Evolutionary conservation across 35 echinoderm and acorn worm genomes (phyloP).

Genomic region (Strongylocentrotus purpuratus): DNA sequence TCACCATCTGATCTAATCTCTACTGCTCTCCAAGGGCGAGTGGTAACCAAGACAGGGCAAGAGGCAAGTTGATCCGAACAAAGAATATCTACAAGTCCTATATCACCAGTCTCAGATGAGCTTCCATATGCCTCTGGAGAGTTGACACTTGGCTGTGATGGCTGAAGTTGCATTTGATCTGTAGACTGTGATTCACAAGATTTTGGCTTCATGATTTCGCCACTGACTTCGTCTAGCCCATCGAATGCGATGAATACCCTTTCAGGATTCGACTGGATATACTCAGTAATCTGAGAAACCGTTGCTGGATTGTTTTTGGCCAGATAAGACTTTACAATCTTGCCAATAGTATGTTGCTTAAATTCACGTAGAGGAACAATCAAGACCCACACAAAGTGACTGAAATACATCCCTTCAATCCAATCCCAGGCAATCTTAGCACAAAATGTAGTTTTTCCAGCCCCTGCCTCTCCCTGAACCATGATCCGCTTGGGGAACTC

Average conservation of each 20-base stretch:
- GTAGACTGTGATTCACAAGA: too few species aligned
- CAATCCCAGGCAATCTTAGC: constrained; percentile 29
- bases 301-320: neutral
- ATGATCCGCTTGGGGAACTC: neutral
- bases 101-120: too few species aligned
- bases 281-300: neutral
- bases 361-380: neutral
- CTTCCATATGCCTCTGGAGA: too few species aligned
- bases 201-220: neutral
- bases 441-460: neutral
- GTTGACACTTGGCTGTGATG: too few species aligned
- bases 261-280: neutral
- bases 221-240: constrained; percentile 6
- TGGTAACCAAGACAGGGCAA: neutral
- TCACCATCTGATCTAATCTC: neutral
- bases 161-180: too few species aligned
- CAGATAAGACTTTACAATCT: neutral
- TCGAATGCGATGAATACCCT: constrained; percentile 3
- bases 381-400: neutral
- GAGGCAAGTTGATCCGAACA: neutral
- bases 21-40: neutral
- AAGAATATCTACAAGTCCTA: too few species aligned
- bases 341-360: neutral
- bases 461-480: constrained; percentile 28
- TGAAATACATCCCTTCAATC: neutral